phyloP scores from a whole-genome alignment of 2,113 vertebrate genomes.

The Hystrix brachyura region DNA sequence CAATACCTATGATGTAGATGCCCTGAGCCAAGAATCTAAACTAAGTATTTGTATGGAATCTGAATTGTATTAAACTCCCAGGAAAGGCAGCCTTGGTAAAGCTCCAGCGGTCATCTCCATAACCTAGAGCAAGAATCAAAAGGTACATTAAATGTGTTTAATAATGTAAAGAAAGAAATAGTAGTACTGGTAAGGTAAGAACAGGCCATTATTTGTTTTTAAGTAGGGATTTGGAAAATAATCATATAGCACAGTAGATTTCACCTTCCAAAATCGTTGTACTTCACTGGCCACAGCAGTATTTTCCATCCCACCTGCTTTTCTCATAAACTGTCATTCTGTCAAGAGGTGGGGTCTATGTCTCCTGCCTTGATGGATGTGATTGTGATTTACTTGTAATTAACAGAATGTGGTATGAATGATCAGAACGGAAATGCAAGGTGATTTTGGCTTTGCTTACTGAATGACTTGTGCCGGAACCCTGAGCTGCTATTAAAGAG shows the following conservation, averaged over 20 bases:
- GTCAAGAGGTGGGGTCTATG: background rate
- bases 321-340: background rate
- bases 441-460: background rate
- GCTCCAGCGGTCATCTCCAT: background rate
- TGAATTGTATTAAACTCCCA: background rate
- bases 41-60: slow-evolving; percentile 1
- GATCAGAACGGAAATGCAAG: background rate
- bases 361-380: background rate
- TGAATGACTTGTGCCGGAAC: background rate
- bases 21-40: slow-evolving; percentile 8
- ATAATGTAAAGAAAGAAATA: background rate
- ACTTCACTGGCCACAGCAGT: background rate
- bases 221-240: background rate
- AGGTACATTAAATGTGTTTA: background rate
- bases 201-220: background rate
- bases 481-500: background rate
- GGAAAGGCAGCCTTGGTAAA: background rate
- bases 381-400: background rate
- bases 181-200: background rate
- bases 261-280: background rate
- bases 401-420: background rate
- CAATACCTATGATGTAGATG: background rate
- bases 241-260: background rate
- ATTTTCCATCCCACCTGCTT: background rate
- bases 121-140: slow-evolving; percentile 10